Base-by-base conservation (phyloP, 2,113 vertebrate genomes). In the Meles meles region DNA sequence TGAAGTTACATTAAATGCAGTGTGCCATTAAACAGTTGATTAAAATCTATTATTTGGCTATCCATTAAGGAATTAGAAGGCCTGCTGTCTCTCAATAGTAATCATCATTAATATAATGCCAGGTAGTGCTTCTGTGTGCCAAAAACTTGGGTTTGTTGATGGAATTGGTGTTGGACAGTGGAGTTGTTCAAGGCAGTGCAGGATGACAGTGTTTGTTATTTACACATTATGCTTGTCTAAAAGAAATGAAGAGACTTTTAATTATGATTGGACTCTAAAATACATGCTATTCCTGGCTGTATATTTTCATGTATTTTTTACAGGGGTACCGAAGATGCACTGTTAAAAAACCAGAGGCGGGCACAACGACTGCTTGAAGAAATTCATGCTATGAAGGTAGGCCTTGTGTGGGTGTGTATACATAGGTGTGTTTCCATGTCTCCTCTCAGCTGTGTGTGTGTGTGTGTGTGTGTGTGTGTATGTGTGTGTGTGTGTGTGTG, bases 351-450 rank as follows among this genome's bases (percentile, higher is more conserved):
- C 94, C 99, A 99, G 88, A 99, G 99, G 93, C 99, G 99, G 94
- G 99, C 98, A 12, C 98, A 98, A 15, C 99, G 99, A 96, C 97
- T 99, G 93, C 97, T 99, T 91, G 99, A 99, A 98, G 99, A 99
- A 98, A 99, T 99, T 90, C 99, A 99, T 52, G 98, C 99, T 15
- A 99, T 99, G 98, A 99, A 99, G 98, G 99, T 99, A 98, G 97
- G 82, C 15, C 4, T 18, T 42, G 29, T 29, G 27, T 72, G 17
- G 5, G 25, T 84, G 3, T 44, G 9, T 72, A 7, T 14, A 1
- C 23, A 3, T 4, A 1, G 82, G 61, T 55, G 57, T 95, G 82
- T 79, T 34, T 71, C 44, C 49, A 2, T 67, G 39, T 88, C 14
- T 95, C 44, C 18, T 63, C 15, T 82, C 37, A 92, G 20, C 83